Evolutionary conservation across 2,888 invertebrate genomes (phyloP).

Genomic region (Heliconius aoede): DNA sequence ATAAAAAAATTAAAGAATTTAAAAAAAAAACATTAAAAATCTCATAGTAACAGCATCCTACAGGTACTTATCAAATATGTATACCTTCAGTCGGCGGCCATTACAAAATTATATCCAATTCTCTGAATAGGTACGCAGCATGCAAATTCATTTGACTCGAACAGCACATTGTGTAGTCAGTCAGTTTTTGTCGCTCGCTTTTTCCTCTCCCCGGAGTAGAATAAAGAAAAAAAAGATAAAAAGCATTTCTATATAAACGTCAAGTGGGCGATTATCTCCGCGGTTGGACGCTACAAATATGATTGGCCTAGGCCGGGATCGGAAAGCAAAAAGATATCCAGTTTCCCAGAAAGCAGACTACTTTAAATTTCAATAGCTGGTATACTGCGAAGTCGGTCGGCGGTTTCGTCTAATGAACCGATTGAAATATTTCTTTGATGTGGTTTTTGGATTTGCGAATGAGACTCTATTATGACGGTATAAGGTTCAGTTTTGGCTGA

Average conservation of each 20-base stretch:
- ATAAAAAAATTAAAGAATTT: constrained; percentile 15
- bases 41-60: too few relatives aligned
- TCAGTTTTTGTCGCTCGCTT: constrained; percentile 17
- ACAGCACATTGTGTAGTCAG: constrained; percentile 1
- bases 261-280: constrained; percentile 43
- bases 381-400: constrained; percentile 71
- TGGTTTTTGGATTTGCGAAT: constrained; percentile 52
- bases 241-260: constrained; percentile 3
- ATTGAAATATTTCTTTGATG: constrained; percentile 78
- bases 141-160: constrained; percentile 19
- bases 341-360: constrained; percentile 73
- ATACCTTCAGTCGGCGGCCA: background rate
- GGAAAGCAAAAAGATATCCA: constrained; percentile 58
- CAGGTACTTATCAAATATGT: too few relatives aligned
- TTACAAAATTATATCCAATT: constrained; percentile 17
- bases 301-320: constrained; percentile 66
- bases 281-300: constrained; percentile 52
- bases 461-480: constrained; percentile 42
- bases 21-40: constrained; percentile 25
- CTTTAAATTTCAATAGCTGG: constrained; percentile 81
- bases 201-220: background rate
- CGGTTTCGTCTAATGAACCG: constrained; percentile 78
- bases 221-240: background rate
- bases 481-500: constrained; percentile 27
- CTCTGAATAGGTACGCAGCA: constrained; percentile 15